Conservation (phyloP, 2,888 invertebrate genomes). For the Miltochrista miniata region DNA sequence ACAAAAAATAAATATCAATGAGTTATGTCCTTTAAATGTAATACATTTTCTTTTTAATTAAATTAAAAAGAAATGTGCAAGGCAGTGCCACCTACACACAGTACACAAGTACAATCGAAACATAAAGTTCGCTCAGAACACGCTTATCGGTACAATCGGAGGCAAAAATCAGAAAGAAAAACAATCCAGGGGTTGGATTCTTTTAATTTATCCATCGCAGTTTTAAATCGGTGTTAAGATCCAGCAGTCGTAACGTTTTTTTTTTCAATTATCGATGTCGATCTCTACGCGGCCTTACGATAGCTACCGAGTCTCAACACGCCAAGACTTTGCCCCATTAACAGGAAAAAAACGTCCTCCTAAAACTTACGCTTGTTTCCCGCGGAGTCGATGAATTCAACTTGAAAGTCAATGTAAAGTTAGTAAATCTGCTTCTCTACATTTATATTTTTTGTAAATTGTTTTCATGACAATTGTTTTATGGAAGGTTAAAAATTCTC, state of each 20-base stretch:
- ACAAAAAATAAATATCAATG: constrained; percentile 20
- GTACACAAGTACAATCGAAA: constrained; percentile 60
- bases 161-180: constrained; percentile 66
- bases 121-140: constrained; percentile 74
- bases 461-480: neutral
- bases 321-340: constrained; percentile 45
- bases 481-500: no score
- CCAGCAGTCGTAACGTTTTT: constrained; percentile 70
- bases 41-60: constrained; percentile 56
- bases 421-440: neutral
- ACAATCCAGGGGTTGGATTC: constrained; percentile 68
- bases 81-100: constrained; percentile 63
- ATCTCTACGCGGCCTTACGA: constrained; percentile 72
- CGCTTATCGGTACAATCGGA: constrained; percentile 69
- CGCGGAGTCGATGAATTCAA: constrained; percentile 44
- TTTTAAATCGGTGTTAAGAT: constrained; percentile 81
- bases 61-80: constrained; percentile 50
- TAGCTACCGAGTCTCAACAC: constrained; percentile 68
- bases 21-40: constrained; percentile 37
- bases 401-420: constrained; percentile 18
- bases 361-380: constrained; percentile 45
- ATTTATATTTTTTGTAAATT: neutral
- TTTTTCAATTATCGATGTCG: constrained; percentile 74
- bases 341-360: constrained; percentile 36
- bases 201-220: constrained; percentile 79